These are phyloP conservation scores for Pelosia muscerda DNA, from an alignment of 2,888 invertebrate genomes.

Conservation along the genomic window DNA sequence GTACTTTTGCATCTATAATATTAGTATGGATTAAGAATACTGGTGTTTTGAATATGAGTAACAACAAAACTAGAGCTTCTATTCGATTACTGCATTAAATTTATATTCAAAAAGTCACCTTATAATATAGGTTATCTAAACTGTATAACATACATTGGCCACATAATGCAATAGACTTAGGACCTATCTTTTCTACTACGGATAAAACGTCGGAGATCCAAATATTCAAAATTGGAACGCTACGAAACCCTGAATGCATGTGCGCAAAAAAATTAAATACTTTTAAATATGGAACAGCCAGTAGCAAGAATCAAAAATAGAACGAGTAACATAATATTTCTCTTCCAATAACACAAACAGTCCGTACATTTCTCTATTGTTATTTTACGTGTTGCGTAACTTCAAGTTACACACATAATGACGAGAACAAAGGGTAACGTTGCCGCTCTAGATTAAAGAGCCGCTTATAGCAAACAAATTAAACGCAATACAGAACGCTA, in stretches of 20 bases:
- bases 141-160: too few species aligned
- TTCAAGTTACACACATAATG: conserved; percentile 63
- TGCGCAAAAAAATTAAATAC: background rate
- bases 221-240: too few species aligned
- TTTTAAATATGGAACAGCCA: background rate
- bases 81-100: too few species aligned
- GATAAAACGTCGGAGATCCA: too few species aligned
- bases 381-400: conserved; percentile 57
- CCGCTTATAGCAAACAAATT: conserved; percentile 76
- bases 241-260: background rate
- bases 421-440: conserved; percentile 69
- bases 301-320: background rate
- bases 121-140: too few species aligned
- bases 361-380: conserved; percentile 28
- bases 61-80: too few species aligned
- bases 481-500: conserved; percentile 75
- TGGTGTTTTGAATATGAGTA: too few species aligned
- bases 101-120: too few species aligned
- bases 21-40: too few species aligned
- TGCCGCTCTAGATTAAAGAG: conserved; percentile 79
- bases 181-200: too few species aligned
- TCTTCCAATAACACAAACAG: conserved; percentile 14
- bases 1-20: too few species aligned
- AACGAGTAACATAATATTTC: conserved; percentile 1
- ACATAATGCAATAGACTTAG: too few species aligned